Percentiles rank a stretch among this genome's conserved stretches.
These are phyloP conservation scores for Rhinopomastus cyanomelas DNA, from an alignment of 2,113 vertebrate species.

Conservation along the genomic window DNA sequence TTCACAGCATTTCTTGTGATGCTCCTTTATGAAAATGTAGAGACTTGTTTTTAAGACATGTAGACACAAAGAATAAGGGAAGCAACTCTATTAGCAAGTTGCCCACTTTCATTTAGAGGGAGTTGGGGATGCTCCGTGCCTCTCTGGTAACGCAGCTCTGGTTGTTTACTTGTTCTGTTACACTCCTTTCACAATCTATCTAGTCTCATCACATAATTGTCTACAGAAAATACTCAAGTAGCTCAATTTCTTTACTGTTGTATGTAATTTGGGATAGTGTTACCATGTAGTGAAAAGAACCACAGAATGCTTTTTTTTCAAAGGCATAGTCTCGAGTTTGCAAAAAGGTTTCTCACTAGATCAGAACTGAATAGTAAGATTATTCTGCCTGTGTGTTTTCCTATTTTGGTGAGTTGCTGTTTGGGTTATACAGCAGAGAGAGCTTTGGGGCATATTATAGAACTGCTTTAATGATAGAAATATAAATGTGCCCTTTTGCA, in stretches of 20 bases:
- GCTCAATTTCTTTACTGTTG: slow-evolving; percentile 47
- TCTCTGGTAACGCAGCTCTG: slow-evolving; percentile 7
- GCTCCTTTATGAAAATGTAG: neutral
- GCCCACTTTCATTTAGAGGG: neutral
- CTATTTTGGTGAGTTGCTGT: neutral
- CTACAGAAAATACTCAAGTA: slow-evolving; percentile 22
- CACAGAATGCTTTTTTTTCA: slow-evolving; percentile 39
- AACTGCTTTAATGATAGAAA: neutral
- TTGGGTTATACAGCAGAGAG: neutral
- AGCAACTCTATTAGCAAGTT: neutral
- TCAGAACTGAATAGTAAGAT: slow-evolving; percentile 42
- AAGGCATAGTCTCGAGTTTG: neutral
- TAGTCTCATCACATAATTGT: slow-evolving; percentile 44
- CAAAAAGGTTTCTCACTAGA: slow-evolving; percentile 19
- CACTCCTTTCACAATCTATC: slow-evolving; percentile 41
- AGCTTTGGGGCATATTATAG: neutral
- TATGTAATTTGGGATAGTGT: slow-evolving; percentile 45
- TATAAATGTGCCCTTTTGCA: neutral
- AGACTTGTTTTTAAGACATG: slow-evolving; percentile 16
- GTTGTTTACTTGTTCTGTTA: slow-evolving; percentile 58
- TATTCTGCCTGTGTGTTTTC: slow-evolving; percentile 41
- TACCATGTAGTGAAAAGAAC: slow-evolving; percentile 57
- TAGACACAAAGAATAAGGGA: slow-evolving; percentile 12
- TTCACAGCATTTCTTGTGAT: neutral
- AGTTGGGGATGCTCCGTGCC: neutral